Evolutionary conservation across 2,113 vertebrate genomes (phyloP).

Genomic region (Eleginops maclovinus): DNA sequence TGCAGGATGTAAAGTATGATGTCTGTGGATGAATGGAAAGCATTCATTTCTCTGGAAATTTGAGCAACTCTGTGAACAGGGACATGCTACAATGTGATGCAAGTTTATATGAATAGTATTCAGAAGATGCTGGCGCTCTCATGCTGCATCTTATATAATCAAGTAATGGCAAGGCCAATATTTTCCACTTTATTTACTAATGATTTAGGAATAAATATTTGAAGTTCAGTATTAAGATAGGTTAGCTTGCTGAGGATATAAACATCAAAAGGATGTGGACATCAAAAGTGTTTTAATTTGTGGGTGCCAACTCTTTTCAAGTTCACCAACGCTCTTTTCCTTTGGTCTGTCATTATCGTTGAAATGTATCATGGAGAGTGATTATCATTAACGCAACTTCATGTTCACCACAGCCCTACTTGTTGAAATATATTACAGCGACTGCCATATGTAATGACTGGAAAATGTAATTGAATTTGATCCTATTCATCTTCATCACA

Average conservation of each 20-base stretch:
- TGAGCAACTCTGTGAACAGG: not conserved
- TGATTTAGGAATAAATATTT: conserved; percentile 1
- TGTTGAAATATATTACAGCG: conserved; percentile 31
- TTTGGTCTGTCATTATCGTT: conserved; percentile 61
- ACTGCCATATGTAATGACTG: conserved; percentile 33
- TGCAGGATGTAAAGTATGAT: not conserved
- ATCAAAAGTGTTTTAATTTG: conserved; percentile 43
- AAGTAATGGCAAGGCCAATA: not conserved
- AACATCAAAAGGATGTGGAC: conserved; percentile 56
- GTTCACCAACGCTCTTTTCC: conserved; percentile 42
- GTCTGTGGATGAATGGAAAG: not conserved
- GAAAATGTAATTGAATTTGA: conserved; percentile 57
- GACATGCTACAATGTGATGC: not conserved
- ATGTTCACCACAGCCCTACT: conserved; percentile 30
- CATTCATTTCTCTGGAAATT: not conserved
- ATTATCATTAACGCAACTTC: conserved; percentile 48
- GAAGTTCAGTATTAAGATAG: conserved; percentile 33
- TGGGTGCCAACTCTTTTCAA: conserved; percentile 42
- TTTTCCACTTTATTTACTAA: not conserved
- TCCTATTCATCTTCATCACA: conserved; percentile 60
- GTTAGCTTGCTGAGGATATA: conserved; percentile 20
- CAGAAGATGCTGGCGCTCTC: not conserved
- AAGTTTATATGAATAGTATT: not conserved
- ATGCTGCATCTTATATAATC: not conserved
- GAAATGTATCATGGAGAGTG: conserved; percentile 44